Base-by-base conservation (phyloP, 2,797 vertebrate species). In the Galagoides demidoff region DNA sequence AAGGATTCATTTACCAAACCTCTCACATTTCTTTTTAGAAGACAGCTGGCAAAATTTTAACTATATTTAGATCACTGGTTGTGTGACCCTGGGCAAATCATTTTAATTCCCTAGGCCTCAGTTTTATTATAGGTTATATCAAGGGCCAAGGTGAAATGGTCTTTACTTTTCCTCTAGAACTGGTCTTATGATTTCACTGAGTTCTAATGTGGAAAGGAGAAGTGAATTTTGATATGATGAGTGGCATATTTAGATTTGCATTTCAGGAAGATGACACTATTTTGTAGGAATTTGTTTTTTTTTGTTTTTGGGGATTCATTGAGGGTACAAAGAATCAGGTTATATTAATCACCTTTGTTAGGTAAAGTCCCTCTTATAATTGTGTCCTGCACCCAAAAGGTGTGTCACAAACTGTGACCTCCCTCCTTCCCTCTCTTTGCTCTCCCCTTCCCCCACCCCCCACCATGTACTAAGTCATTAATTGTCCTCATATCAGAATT, bases 251-350 rank as follows among this genome's bases (percentile, higher is more conserved):
- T 78, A 95, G 63, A 95, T 87, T 83, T 73, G 14, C 39, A 74
- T 68, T 93, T 85, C n/a, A 95, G 78, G 89, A 93, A 85, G 29
- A 74, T 85, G 39, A 68, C 57, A 89, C 61, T 78, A 63, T 66
- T 89, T 82, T 83, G 71, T 74, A 52, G 19, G 1, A 68, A 71
- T 1, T n/a, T 81, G 85, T 95, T 29, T 45, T 45, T 45, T 45
- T 2, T 11, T 11, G 11, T 45, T 45, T 45, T 45, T 45, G 10
- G 45, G 45, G 45, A 45, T 45, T 45, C 45, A 45, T 45, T 45
- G 45, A 45, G 9, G 45, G 45, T 45, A 45, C 45, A 45, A 45
- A 45, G 45, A 45, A 45, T 5, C 45, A 45, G 45, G 10, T 45
- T 45, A 45, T 45, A 45, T 45, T 5, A 10, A 45, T 45, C 45